These are phyloP conservation scores for Calliphora vomitoria DNA, from an alignment of 2,888 invertebrate species.

Conservation along the genomic window DNA sequence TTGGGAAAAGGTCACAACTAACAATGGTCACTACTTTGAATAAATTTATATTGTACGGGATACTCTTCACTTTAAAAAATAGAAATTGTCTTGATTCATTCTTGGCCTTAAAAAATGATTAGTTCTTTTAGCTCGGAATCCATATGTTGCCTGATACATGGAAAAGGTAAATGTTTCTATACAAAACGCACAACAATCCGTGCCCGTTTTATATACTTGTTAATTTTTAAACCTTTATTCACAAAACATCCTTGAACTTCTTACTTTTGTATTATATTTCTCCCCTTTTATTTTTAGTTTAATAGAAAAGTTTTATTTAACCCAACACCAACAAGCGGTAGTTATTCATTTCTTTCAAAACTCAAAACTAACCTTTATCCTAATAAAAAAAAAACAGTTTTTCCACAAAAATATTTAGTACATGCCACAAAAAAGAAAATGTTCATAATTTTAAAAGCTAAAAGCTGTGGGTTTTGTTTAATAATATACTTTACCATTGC, in stretches of 20 bases:
- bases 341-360: slow-evolving; percentile 55
- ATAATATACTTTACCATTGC: slow-evolving; percentile 23
- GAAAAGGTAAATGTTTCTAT: too few species aligned
- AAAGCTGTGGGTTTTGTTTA: slow-evolving; percentile 59
- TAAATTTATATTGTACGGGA: too few species aligned
- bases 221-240: slow-evolving; percentile 3
- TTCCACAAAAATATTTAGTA: slow-evolving; percentile 9
- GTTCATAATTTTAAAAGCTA: slow-evolving; percentile 62
- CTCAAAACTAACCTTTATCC: slow-evolving; percentile 8
- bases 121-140: too few species aligned
- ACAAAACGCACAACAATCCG: too few species aligned
- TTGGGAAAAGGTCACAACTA: too few species aligned
- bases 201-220: too few species aligned
- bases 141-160: too few species aligned
- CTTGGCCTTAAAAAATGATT: too few species aligned
- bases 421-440: slow-evolving; percentile 52
- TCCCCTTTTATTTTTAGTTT: slow-evolving; percentile 14
- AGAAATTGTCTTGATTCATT: too few species aligned
- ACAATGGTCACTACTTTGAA: too few species aligned
- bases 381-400: slow-evolving; percentile 12
- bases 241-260: slow-evolving; percentile 53
- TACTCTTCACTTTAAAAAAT: too few species aligned
- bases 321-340: slow-evolving; percentile 41
- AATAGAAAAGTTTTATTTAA: slow-evolving; percentile 44
- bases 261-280: background rate